Percentiles rank a stretch among this genome's conserved stretches.
Conservation (phyloP, 2,113 vertebrate species). For the Lipophrys pholis region DNA sequence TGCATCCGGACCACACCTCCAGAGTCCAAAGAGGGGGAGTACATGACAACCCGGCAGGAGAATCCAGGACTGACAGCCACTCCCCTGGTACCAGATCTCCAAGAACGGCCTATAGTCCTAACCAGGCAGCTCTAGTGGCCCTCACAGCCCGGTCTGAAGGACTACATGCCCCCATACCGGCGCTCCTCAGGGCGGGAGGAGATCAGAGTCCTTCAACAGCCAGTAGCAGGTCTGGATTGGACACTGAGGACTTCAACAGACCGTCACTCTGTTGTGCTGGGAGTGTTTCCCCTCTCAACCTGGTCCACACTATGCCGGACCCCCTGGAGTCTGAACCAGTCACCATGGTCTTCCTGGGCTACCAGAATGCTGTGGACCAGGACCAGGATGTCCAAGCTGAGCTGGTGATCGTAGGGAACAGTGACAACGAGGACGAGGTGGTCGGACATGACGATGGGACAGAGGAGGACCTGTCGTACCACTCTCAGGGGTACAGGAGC, state of each 20-base stretch:
- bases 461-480: slow-evolving; percentile 78
- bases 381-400: slow-evolving; percentile 90
- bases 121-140: slow-evolving; percentile 44
- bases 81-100: background rate
- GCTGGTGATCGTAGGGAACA: slow-evolving; percentile 89
- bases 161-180: slow-evolving; percentile 25
- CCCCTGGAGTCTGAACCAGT: slow-evolving; percentile 83
- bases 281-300: slow-evolving; percentile 71
- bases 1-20: slow-evolving; percentile 4
- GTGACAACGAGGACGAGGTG: slow-evolving; percentile 77
- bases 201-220: background rate
- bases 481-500: slow-evolving; percentile 85
- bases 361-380: slow-evolving; percentile 86
- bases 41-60: slow-evolving; percentile 21
- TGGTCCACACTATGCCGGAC: slow-evolving; percentile 80
- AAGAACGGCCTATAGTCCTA: background rate
- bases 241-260: slow-evolving; percentile 41
- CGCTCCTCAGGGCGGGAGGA: slow-evolving; percentile 8
- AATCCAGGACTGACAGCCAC: slow-evolving; percentile 1
- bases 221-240: background rate
- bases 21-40: slow-evolving; percentile 3
- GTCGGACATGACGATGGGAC: slow-evolving; percentile 7
- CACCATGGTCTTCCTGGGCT: slow-evolving; percentile 98
- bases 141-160: slow-evolving; percentile 48
- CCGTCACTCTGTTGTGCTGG: slow-evolving; percentile 60